Percentiles rank a stretch among this genome's conserved stretches.
phyloP scores from a whole-genome alignment of 2,797 vertebrate genomes.

The Cacajao melanocephalus region DNA sequence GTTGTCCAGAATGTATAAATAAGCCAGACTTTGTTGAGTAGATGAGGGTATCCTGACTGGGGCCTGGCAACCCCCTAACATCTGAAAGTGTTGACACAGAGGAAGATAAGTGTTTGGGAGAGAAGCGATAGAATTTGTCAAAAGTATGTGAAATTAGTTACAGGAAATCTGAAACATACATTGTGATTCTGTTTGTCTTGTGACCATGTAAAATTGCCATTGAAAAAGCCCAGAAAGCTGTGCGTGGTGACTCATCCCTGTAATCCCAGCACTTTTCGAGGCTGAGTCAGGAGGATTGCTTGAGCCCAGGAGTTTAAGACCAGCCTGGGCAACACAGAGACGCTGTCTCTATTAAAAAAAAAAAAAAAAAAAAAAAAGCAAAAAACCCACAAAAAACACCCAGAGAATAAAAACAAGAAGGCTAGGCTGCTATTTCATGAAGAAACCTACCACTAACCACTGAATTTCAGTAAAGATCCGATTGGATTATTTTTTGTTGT shows the following conservation, averaged over 20 bases:
- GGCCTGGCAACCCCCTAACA: too few species aligned
- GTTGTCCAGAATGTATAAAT: not conserved
- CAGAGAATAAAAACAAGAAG: not conserved
- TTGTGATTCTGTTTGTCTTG: not conserved
- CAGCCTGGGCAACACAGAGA: not conserved
- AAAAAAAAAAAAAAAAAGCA: too few species aligned
- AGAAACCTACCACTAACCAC: not conserved
- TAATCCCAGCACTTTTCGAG: not conserved
- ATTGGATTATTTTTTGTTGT: not conserved
- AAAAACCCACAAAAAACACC: too few species aligned
- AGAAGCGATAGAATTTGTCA: not conserved
- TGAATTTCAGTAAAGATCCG: not conserved
- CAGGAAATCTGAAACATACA: not conserved
- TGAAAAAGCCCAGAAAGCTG: not conserved
- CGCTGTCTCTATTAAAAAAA: not conserved
- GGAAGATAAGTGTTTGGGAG: not conserved
- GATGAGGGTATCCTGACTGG: not conserved
- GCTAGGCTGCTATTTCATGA: not conserved
- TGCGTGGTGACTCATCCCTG: not conserved
- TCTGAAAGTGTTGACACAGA: not conserved
- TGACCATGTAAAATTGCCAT: not conserved
- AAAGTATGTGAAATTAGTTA: not conserved
- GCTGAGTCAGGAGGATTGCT: not conserved
- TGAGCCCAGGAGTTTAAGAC: not conserved
- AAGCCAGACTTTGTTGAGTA: not conserved